Evolutionary conservation across 1,140 invertebrate genomes (phyloP).

Genomic region (Adelges cooleyi): DNA sequence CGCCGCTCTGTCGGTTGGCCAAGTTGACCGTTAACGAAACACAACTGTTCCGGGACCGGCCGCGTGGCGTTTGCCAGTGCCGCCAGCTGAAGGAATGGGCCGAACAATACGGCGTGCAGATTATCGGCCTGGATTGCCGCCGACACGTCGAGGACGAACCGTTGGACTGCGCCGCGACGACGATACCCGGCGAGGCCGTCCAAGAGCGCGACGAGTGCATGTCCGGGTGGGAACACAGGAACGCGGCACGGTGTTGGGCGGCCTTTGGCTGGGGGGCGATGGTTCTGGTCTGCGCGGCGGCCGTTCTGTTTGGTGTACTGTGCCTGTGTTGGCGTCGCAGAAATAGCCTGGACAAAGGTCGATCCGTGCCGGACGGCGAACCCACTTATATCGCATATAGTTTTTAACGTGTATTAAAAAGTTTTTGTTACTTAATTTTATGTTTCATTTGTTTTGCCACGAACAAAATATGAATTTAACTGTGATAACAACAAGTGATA

Average conservation of each 20-base stretch:
- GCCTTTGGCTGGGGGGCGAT: too few species aligned
- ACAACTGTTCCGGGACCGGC: background rate
- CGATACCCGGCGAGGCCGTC: background rate
- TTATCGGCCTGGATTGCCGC: background rate
- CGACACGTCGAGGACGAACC: background rate
- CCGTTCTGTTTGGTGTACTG: background rate
- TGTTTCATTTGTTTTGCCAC: too few species aligned
- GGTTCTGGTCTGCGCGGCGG: background rate
- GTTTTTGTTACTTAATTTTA: too few species aligned
- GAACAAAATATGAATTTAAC: too few species aligned
- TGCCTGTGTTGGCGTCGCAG: conserved; percentile 10
- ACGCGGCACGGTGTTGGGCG: background rate
- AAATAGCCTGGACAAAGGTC: background rate
- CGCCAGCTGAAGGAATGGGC: background rate
- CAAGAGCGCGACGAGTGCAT: conserved; percentile 7
- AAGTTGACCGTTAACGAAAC: background rate
- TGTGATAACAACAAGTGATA: too few species aligned
- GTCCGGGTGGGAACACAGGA: conserved; percentile 11
- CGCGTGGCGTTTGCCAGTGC: background rate
- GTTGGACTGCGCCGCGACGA: background rate
- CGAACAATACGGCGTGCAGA: background rate
- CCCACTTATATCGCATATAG: too few species aligned
- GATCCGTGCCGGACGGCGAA: background rate
- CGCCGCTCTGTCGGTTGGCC: conserved; percentile 1
- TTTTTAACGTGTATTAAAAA: too few species aligned